Evolutionary conservation across 2,113 vertebrate species (phyloP), one percentile per base, ranked within the genome.

Genomic region (Apodemus sylvaticus): DNA sequence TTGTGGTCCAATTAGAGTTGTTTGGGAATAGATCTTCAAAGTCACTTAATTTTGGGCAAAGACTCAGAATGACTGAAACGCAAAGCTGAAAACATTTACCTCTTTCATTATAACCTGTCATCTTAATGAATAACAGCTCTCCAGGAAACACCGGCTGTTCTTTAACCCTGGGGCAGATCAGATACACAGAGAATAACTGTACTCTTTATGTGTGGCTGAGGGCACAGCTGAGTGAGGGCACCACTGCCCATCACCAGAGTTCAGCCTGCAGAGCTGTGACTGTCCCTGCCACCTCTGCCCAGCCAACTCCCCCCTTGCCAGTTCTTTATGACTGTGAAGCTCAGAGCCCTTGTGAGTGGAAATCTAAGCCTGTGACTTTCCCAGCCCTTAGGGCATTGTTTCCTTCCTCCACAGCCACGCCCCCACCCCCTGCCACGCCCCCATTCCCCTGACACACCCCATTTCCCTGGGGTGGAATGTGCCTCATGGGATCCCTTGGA

Each of bases 271-370:
- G 12, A 76, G 24, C 24, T 1, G 48, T 29, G n/a, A 4, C 87
- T 34, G 8, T 36, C 71, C 71, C 71, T 20, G 39, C 22, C 22
- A 20, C 5, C 34, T 1, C 22, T 10, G 8, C 31, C 19, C 48
- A 4, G 19, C 7, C 1, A 11, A 8, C 51, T 7, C 0, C 7
- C 14, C 39, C 13, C 79, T 13, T 1, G 0, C 20, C 7, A 24
- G 8, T 62, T 64, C n/a, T 51, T 34, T 16, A 0, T 3, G n/a
- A 26, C 7, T 13, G 8, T 58, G 48, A 7, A 7, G 1, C n/a
- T 3, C 9, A 1, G 64, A 39, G 7, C 20, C 5, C 3, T 5
- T 22, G 0, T 31, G 0, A 39, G 34, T 55, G 60, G 71, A 31
- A 42, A 60, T 13, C 58, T 19, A 17, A 24, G 5, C 64, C 0